Conservation (phyloP, 2,797 vertebrate species). For the Megalops cyprinoides region DNA sequence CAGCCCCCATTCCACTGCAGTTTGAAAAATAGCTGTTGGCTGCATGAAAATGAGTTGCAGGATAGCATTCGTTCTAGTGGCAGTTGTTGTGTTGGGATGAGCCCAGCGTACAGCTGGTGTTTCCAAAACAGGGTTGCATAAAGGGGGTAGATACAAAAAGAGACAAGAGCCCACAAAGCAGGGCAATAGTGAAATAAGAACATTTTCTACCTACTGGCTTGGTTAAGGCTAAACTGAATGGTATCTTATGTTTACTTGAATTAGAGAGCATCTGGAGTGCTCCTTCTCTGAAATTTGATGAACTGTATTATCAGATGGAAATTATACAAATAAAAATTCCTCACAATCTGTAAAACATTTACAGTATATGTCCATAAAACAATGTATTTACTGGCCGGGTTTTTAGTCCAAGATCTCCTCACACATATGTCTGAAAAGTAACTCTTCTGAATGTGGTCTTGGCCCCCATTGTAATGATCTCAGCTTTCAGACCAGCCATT, state of each 20-base stretch:
- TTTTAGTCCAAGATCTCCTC: neutral
- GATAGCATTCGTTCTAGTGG: no score
- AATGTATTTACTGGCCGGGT: neutral
- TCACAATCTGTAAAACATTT: neutral
- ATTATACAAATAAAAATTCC: slow-evolving; percentile 4
- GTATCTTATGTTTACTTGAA: slow-evolving; percentile 13
- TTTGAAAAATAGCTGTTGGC: no score
- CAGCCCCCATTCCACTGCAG: no score
- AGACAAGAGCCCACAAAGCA: neutral
- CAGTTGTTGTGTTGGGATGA: no score
- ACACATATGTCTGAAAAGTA: slow-evolving; percentile 12
- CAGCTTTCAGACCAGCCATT: slow-evolving; percentile 2
- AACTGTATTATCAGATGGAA: neutral
- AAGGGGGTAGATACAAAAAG: neutral
- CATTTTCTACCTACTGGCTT: neutral
- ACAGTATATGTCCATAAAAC: neutral
- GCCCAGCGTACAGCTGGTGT: no score
- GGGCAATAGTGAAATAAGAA: neutral
- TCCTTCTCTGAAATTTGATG: neutral
- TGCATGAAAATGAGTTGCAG: no score
- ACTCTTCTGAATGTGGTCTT: neutral
- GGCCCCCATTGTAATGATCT: neutral
- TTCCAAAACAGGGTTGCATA: neutral
- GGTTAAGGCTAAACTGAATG: neutral
- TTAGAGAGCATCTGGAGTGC: neutral